Evolutionary conservation across 2,888 invertebrate species (phyloP), one percentile per base, ranked within the genome.

Genomic region (Schrankia costaestrigalis): DNA sequence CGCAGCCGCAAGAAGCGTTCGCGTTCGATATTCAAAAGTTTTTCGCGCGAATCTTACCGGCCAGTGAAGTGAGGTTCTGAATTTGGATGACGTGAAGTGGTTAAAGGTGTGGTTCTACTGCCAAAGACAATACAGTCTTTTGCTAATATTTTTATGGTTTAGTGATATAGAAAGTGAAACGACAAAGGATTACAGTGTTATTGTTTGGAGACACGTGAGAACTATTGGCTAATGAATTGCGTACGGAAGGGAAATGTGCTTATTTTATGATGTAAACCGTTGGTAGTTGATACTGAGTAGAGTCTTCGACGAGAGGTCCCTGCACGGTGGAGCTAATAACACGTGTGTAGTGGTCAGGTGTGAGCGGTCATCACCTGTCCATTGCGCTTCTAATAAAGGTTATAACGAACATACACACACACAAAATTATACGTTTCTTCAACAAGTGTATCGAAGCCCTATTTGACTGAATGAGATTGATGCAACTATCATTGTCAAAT

Each of bases 171-270:
- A 72, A 69, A 74, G 75, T 77, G 76, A 71, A 59, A 47, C 40
- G 33, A 63, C 62, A 63, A 63, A 70, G 78, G 78, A 78, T 78
- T 71, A 70, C 78, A 76, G 78, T 78, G 77, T 56, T 56, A 48
- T 56, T 57, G 58, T 64, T 62, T 60, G 56, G 59, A 61, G 44
- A 35, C 55, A 63, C 65, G 65, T 70, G 70, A 58, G 63, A 64
- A 56, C 35, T 54, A 51, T 60, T 49, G 54, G 51, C 41, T 60
- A 58, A 56, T 57, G 51, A 44, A 42, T 54, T 42, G 53, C 49
- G 51, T 44, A 41, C 46, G 48, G 58, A 48, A 50, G 48, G 53
- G 50, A 50, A 46, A 47, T 50, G 44, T 46, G 41, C 44, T 49
- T 44, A 40, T 35, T 44, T 41, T 48, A 56, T 58, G 52, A 52